Percentiles rank a stretch among this genome's conserved stretches.
Evolutionary conservation across 2,888 invertebrate genomes (phyloP).

Genomic region (Nemotelus pantherinus): DNA sequence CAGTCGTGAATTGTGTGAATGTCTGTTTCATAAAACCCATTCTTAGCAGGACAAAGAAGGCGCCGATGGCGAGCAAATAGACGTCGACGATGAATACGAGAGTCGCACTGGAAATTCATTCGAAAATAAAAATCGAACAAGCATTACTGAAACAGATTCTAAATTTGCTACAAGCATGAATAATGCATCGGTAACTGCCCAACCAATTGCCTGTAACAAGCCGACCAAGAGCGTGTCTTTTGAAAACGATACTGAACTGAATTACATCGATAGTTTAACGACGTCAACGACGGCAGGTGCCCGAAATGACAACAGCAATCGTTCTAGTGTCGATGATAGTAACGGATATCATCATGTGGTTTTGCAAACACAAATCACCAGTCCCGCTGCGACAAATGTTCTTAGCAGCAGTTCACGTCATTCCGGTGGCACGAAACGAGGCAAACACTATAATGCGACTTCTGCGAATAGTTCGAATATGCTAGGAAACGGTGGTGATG

Average conservation of each 20-base stretch:
- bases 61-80: constrained; percentile 38
- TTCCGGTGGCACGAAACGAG: constrained; percentile 40
- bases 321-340: constrained; percentile 29
- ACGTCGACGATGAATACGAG: constrained; percentile 46
- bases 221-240: constrained; percentile 52
- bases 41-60: constrained; percentile 46
- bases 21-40: not conserved
- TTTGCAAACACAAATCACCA: not conserved
- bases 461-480: constrained; percentile 1
- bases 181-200: not conserved
- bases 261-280: constrained; percentile 26
- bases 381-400: not conserved
- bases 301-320: constrained; percentile 3
- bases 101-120: not conserved
- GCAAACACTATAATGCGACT: constrained; percentile 38
- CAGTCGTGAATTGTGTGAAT: too few relatives aligned
- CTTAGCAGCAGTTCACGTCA: constrained; percentile 15
- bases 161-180: not conserved
- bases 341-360: not conserved
- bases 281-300: not conserved
- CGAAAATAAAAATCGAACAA: not conserved
- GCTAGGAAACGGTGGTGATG: not conserved
- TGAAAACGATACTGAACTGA: constrained; percentile 49
- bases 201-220: constrained; percentile 34
- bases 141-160: not conserved